phyloP scores from a whole-genome alignment of 2,113 vertebrate genomes.

The Erythrocercus mccallii region DNA sequence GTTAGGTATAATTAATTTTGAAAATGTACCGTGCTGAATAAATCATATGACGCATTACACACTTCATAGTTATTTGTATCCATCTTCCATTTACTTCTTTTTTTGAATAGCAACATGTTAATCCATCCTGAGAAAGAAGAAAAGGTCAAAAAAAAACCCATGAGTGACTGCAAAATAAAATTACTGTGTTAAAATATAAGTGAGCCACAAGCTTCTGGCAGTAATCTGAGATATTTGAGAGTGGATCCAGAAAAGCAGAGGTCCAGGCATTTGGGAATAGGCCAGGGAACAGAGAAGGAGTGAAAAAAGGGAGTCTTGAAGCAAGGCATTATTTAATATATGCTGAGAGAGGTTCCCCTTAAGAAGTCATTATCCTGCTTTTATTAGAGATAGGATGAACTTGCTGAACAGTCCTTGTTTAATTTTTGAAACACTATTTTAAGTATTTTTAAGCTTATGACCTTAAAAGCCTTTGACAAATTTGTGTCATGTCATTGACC shows the following conservation, averaged over 20 bases:
- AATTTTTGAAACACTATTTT: not conserved
- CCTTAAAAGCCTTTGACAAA: not conserved
- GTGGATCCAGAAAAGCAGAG: not conserved
- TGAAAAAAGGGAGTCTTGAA: not conserved
- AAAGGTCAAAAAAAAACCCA: not conserved
- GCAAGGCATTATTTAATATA: not conserved
- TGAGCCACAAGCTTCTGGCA: not conserved
- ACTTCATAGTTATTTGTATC: not conserved
- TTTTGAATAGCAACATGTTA: not conserved
- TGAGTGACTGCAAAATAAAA: not conserved
- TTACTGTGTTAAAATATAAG: not conserved
- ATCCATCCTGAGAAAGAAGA: not conserved
- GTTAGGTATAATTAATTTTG: conserved; percentile 33
- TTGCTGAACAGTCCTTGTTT: not conserved
- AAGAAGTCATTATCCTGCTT: not conserved
- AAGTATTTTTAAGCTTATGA: not conserved
- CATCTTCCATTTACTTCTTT: not conserved
- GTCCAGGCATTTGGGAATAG: not conserved
- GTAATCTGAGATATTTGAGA: not conserved
- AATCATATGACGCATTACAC: not conserved
- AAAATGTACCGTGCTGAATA: not conserved
- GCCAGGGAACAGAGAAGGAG: not conserved
- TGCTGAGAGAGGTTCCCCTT: not conserved
- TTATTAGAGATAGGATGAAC: not conserved
- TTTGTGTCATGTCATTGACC: not conserved